Percentiles rank a stretch among this genome's conserved stretches.
These are phyloP conservation scores for Trachymyrmex septentrionalis DNA, from an alignment of 1,140 invertebrate species.

Conservation along the genomic window DNA sequence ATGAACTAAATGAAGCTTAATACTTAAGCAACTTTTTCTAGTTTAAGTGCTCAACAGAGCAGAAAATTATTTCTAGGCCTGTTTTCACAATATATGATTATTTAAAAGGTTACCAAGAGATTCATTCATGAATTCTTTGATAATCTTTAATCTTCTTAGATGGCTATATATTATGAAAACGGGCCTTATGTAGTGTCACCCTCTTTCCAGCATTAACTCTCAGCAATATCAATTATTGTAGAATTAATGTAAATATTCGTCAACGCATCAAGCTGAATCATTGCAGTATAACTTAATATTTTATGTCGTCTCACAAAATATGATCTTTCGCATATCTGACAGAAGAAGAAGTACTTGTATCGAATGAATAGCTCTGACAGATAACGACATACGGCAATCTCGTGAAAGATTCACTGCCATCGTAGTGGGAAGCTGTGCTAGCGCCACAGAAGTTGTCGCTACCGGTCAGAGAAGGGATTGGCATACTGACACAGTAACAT, in stretches of 20 bases:
- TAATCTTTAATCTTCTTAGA: too few relatives aligned
- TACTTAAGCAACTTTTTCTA: background rate
- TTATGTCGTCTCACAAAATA: background rate
- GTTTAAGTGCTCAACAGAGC: background rate
- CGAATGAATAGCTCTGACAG: background rate
- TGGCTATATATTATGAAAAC: too few relatives aligned
- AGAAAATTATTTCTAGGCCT: background rate
- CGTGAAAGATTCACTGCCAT: slow-evolving; percentile 33
- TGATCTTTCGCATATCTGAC: background rate
- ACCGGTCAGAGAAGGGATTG: slow-evolving; percentile 55
- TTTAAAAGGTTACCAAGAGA: too few relatives aligned
- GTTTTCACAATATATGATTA: background rate
- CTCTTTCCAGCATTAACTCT: background rate
- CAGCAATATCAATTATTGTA: background rate
- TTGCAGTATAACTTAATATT: background rate
- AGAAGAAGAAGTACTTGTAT: background rate
- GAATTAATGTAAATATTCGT: background rate
- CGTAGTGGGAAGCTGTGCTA: background rate
- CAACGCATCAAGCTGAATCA: background rate
- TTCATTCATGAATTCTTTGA: too few relatives aligned
- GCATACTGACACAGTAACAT: slow-evolving; percentile 78
- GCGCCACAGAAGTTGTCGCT: slow-evolving; percentile 59
- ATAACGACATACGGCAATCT: background rate
- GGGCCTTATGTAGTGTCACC: too few relatives aligned
- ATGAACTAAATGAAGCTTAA: background rate